Percentiles rank a stretch among this genome's conserved stretches.
phyloP scores from a whole-genome alignment of 53 echinoderm and acorn worm genomes.

The Patiria pectinifera region DNA sequence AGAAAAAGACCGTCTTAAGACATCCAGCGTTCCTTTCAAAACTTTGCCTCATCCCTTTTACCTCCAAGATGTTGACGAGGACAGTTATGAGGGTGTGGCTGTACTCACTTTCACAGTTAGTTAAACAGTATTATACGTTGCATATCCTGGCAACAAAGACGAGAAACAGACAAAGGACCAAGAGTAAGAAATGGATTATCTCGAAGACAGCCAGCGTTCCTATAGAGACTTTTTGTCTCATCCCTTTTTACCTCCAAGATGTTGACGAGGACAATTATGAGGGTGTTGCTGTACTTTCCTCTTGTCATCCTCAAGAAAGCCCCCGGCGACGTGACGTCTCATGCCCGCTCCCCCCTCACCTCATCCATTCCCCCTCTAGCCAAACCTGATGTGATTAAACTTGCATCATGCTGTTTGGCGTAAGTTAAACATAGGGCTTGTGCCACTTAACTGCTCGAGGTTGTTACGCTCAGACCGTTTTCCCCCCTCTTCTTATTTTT shows the following conservation, averaged over 20 bases:
- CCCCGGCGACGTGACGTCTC: conserved; percentile 38
- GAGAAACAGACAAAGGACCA: neutral
- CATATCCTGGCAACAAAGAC: too few species aligned
- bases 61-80: too few species aligned
- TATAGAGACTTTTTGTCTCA: neutral
- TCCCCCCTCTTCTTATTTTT: neutral
- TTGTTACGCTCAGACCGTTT: neutral
- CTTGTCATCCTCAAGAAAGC: conserved; percentile 18
- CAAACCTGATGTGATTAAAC: conserved; percentile 49
- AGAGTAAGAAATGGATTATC: neutral
- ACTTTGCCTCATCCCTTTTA: too few species aligned
- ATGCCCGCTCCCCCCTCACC: neutral
- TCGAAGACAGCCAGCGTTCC: neutral
- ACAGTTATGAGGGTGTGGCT: too few species aligned
- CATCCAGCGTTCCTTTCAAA: too few species aligned
- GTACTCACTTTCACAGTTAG: too few species aligned
- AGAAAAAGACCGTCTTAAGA: too few species aligned
- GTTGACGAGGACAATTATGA: neutral
- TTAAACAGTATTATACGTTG: too few species aligned
- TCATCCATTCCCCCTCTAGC: conserved; percentile 7
- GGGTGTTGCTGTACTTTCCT: conserved; percentile 48
- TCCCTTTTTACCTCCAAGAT: neutral
- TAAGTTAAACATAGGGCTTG: conserved; percentile 62
- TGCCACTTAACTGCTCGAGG: conserved; percentile 16
- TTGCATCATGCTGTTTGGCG: conserved; percentile 50